Conservation (phyloP, 2,797 vertebrate genomes). For the Enteromius fasciolatus region DNA sequence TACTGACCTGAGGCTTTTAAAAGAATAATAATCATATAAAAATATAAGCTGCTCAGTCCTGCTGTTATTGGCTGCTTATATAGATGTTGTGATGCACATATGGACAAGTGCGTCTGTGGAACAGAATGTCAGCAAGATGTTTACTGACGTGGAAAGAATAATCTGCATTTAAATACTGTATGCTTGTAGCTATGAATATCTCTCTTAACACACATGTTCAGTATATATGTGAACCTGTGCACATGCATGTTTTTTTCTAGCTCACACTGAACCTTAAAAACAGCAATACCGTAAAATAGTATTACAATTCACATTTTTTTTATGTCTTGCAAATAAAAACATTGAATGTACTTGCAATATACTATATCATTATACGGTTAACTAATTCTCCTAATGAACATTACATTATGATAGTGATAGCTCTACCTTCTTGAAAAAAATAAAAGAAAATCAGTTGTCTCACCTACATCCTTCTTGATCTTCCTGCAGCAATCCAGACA, state of each 20-base stretch:
- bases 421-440: background rate
- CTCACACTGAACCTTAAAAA: background rate
- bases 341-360: background rate
- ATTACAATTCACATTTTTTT: background rate
- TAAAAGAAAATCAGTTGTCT: background rate
- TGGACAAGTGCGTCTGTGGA: background rate
- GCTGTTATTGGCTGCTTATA: background rate
- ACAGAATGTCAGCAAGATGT: conserved; percentile 2
- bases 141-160: background rate
- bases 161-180: background rate
- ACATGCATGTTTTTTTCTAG: background rate
- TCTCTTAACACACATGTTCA: conserved; percentile 4
- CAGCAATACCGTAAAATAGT: background rate
- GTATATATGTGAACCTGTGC: conserved; percentile 1
- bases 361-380: background rate
- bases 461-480: background rate
- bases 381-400: background rate
- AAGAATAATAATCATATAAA: background rate
- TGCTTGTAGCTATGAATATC: conserved; percentile 11
- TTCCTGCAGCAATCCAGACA: conserved; percentile 91
- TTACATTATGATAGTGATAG: background rate
- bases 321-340: background rate
- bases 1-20: background rate
- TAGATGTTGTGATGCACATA: background rate
- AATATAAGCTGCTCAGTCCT: conserved; percentile 2